phyloP scores from a whole-genome alignment of 2,888 invertebrate species.

The Zaprionus obscuricornis region DNA sequence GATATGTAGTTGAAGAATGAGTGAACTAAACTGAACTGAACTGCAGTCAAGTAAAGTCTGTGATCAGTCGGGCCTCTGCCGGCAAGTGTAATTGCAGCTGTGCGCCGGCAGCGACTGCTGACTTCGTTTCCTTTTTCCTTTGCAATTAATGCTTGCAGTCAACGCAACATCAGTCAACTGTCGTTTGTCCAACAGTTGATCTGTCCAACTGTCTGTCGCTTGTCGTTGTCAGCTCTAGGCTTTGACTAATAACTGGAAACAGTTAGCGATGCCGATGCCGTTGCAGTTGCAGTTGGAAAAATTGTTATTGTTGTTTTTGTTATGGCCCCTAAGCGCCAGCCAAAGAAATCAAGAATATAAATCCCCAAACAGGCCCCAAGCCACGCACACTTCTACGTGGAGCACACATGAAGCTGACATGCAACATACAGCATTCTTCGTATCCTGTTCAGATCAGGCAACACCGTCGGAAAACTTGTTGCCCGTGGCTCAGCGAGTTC shows the following conservation, averaged over 20 bases:
- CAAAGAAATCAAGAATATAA: conserved; percentile 32
- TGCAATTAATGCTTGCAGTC: conserved; percentile 45
- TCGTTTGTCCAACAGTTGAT: too few relatives aligned
- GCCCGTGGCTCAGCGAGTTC: conserved; percentile 17
- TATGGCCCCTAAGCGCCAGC: conserved; percentile 32
- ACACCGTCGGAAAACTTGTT: conserved; percentile 34
- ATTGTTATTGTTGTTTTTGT: too few relatives aligned
- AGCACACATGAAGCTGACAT: background rate
- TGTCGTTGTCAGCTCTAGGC: conserved; percentile 13
- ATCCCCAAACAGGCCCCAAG: conserved; percentile 27
- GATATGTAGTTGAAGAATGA: too few relatives aligned
- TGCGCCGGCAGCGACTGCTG: conserved; percentile 43
- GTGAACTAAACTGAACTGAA: background rate
- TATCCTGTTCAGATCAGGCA: conserved; percentile 50
- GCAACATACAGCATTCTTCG: conserved; percentile 9
- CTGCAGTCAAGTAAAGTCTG: background rate
- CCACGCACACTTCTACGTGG: conserved; percentile 11
- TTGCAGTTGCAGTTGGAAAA: conserved; percentile 17
- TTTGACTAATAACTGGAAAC: conserved; percentile 52
- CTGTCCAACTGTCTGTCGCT: background rate
- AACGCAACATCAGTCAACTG: conserved; percentile 8
- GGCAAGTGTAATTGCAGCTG: too few relatives aligned
- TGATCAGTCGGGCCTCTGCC: conserved; percentile 15
- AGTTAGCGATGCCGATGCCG: conserved; percentile 49
- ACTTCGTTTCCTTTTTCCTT: conserved; percentile 60